A percentile compares a stretch with the other conserved stretches of the same genome.
Conservation (phyloP, 2,797 vertebrate genomes). For the Falco peregrinus region DNA sequence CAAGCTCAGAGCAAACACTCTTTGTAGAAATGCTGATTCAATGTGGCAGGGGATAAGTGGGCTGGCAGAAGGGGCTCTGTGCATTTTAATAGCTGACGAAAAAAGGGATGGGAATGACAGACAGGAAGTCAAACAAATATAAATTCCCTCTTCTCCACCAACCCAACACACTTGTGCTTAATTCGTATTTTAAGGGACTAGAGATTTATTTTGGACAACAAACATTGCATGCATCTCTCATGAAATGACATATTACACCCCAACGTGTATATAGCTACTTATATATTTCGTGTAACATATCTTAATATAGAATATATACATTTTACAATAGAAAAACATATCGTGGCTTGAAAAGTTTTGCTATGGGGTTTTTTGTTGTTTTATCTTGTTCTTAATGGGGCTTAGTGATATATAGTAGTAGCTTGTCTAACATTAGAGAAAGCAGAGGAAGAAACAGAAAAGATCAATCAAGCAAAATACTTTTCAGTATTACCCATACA, state of each 20-base stretch:
- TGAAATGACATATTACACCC: not conserved
- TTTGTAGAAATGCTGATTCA: slow-evolving; percentile 7
- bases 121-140: not conserved
- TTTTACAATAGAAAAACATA: not conserved
- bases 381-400: not conserved
- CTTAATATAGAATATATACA: not conserved
- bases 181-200: not conserved
- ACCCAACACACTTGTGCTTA: not conserved
- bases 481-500: not conserved
- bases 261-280: not conserved
- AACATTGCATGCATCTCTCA: not conserved
- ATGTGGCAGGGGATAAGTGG: slow-evolving; percentile 27
- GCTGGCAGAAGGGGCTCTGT: not conserved
- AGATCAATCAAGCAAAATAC: not conserved
- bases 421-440: not conserved
- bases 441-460: not conserved
- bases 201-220: not conserved
- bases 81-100: not conserved
- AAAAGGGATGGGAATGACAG: not conserved
- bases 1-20: slow-evolving; percentile 10
- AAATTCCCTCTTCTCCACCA: not conserved
- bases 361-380: not conserved
- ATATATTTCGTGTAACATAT: not conserved
- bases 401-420: not conserved
- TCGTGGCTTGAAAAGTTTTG: not conserved